Conservation (phyloP, 2,888 invertebrate species). For the Drosophila glabriapex region DNA sequence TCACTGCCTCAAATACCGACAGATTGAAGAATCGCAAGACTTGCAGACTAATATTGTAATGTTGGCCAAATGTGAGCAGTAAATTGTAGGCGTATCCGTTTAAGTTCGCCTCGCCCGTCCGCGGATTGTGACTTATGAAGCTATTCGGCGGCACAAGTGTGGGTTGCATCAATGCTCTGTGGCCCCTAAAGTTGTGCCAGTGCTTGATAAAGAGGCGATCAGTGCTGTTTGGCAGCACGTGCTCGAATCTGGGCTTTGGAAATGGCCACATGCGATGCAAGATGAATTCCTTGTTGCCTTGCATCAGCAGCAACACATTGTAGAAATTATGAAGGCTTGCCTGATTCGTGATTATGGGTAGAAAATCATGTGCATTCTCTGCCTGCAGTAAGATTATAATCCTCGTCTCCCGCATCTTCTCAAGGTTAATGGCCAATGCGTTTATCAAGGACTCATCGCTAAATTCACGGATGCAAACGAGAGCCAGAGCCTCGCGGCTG, state of each 20-base stretch:
- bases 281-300: not conserved
- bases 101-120: conserved; percentile 17
- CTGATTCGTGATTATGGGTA: not conserved
- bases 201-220: conserved; percentile 22
- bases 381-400: conserved; percentile 47
- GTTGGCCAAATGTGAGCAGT: conserved; percentile 12
- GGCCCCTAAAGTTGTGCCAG: conserved; percentile 49
- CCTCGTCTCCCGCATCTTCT: conserved; percentile 47
- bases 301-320: conserved; percentile 34
- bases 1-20: accelerated
- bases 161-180: conserved; percentile 12
- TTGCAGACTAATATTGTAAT: conserved; percentile 36
- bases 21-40: accelerated
- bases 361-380: not conserved
- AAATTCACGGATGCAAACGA: conserved; percentile 30
- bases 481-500: conserved; percentile 15
- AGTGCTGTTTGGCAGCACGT: accelerated
- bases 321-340: conserved; percentile 28
- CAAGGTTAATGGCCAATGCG: conserved; percentile 32
- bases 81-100: conserved; percentile 22
- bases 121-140: conserved; percentile 13
- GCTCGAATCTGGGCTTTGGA: conserved; percentile 35
- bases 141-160: conserved; percentile 19
- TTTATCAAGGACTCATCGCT: conserved; percentile 35
- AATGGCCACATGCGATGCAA: conserved; percentile 49